Conservation (phyloP, 1,140 invertebrate species). For the Camponotus vicinus region DNA sequence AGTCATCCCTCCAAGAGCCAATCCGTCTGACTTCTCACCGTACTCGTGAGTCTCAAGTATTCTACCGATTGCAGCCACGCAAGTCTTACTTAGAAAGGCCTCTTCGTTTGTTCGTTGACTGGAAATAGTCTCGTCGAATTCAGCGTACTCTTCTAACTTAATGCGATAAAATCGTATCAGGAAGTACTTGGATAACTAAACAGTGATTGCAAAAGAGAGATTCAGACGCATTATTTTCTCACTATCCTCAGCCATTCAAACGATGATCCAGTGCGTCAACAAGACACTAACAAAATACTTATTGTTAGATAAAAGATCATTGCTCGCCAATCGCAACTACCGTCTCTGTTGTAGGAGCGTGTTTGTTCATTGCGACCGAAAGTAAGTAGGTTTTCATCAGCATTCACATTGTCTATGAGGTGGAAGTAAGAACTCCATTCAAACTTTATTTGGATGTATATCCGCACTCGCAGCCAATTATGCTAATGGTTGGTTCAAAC, state of each 20-base stretch:
- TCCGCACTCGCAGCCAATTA: slow-evolving; percentile 72
- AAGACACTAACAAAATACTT: slow-evolving; percentile 43
- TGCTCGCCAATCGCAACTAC: neutral
- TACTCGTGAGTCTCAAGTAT: slow-evolving; percentile 71
- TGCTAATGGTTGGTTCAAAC: slow-evolving; percentile 77
- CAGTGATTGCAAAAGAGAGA: slow-evolving; percentile 13
- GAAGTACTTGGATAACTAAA: slow-evolving; percentile 69
- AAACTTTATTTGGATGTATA: slow-evolving; percentile 35
- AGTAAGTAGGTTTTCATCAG: slow-evolving; percentile 34
- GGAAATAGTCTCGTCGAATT: slow-evolving; percentile 68
- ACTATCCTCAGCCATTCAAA: neutral
- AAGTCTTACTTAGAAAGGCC: slow-evolving; percentile 71
- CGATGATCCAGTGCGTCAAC: slow-evolving; percentile 3
- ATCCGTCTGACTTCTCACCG: slow-evolving; percentile 71
- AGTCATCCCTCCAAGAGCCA: slow-evolving; percentile 69
- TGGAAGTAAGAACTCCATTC: slow-evolving; percentile 69
- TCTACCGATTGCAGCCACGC: slow-evolving; percentile 67
- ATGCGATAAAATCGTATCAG: slow-evolving; percentile 66
- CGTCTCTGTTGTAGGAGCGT: neutral
- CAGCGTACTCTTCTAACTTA: slow-evolving; percentile 56
- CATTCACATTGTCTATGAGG: slow-evolving; percentile 60
- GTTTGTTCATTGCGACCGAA: slow-evolving; percentile 20
- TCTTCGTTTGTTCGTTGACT: slow-evolving; percentile 61
- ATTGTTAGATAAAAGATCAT: neutral
- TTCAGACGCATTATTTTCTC: slow-evolving; percentile 40